Evolutionary conservation across 2,113 vertebrate species (phyloP), one percentile per base, ranked within the genome.

Genomic region (Oceanodroma tethys): DNA sequence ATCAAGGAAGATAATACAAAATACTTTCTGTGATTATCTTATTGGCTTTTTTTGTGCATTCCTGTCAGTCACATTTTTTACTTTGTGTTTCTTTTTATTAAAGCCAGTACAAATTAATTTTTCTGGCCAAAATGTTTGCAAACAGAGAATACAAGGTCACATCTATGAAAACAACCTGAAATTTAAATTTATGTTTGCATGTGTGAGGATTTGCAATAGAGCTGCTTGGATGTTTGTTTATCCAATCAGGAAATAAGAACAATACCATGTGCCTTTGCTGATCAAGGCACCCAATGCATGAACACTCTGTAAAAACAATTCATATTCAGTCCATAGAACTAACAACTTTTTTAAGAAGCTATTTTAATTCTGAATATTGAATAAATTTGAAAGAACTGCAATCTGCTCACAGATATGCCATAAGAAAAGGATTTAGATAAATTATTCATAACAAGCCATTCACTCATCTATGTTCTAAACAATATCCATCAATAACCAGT

Each of bases 351-450:
- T 43, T 4, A 82, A 88, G 14, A 78, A 81, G 9, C 2, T 73
- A 52, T 88, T 95, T 92, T 83, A 93, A 83, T 94, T 93, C 45
- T 87, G 66, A 68, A 10, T 66, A 76, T 65, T 91, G 74, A 86
- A 90, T 92, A 88, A 23, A 82, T 70, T 76, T 80, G 38, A 86
- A 67, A 38, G n/a, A 86, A 76, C 48, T 73, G 42, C 70, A 96
- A 53, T 79, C 81, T 88, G 58, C 32, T 90, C 32, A 74, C 34
- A 68, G 83, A 95, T 80, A 93, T 43, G 22, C 36, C 19, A 14
- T 67, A 70, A 75, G 27, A 81, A 93, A 81, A 91, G 6, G 9
- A 45, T 82, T 75, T 66, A 60, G 43, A 90, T 73, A 83, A 82
- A 88, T 93, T 90, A 90, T 88, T 93, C 42, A 86, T 86, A 92